Evolutionary conservation across 2,113 vertebrate genomes (phyloP), one percentile per base, ranked within the genome.

Genomic region (Australoheros scitulus): DNA sequence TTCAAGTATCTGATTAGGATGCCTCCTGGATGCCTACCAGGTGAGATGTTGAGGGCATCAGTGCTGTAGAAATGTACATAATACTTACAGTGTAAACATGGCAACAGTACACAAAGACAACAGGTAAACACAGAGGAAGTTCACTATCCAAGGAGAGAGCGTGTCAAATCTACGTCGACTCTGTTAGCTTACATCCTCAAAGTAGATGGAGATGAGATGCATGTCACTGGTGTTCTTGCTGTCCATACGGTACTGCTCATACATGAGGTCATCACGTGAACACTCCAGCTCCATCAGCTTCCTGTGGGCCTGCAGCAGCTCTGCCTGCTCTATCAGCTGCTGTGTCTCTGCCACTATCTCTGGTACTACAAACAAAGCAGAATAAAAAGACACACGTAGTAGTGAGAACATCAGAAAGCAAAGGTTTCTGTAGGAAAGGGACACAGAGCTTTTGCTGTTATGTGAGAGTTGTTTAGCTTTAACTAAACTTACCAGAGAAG

Each of bases 201-300:
- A 99, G 92, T 99, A 99, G 3, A 93, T 94, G 17, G 96, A 96
- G 91, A 99, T 99, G 63, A 99, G 97, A 79, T 96, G 96, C 97
- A 98, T 99, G 93, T 99, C 98, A 0, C 96, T 97, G 0, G 96
- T 96, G 92, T 99, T 99, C 88, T 94, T 97, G 93, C 97, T 98
- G 96, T 99, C 98, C 96, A 98, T 97, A 1, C 98, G 97, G 83
- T 97, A 98, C 90, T 99, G 98, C 90, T 99, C 98, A 0, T 98
- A 99, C 97, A 99, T 97, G 55, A 99, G 96, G 89, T 98, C 97
- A 2, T 99, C 98, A 0, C 98, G 96, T 0, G 98, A 99, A 77
- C 96, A 97, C 92, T 99, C 98, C 55, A 99, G 94, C 89, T 99
- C 98, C 97, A 99, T 99, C 72, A 99, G 95, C 55, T 97, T 97